Evolutionary conservation across 2,888 invertebrate species (phyloP).

Genomic region (Spodoptera littoralis): DNA sequence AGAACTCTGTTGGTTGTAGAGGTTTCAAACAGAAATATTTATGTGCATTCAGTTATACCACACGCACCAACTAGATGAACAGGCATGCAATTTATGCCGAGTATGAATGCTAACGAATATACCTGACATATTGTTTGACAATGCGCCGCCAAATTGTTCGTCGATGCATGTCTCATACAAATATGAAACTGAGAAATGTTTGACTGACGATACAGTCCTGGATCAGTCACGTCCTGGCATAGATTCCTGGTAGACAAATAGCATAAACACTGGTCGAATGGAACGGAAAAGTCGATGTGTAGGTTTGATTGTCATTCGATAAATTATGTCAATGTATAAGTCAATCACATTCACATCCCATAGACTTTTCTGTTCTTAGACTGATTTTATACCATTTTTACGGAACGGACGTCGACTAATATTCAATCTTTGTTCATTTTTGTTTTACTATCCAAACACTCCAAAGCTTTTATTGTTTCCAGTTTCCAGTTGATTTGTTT

Average conservation of each 20-base stretch:
- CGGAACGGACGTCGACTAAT: slow-evolving; percentile 17
- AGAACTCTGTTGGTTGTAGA: background rate
- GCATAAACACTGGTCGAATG: too few relatives aligned
- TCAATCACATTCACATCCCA: too few relatives aligned
- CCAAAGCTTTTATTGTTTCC: slow-evolving; percentile 2
- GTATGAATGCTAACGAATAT: slow-evolving; percentile 56
- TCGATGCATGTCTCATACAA: slow-evolving; percentile 55
- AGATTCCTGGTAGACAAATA: too few relatives aligned
- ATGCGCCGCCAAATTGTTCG: slow-evolving; percentile 48
- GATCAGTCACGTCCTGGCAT: slow-evolving; percentile 10
- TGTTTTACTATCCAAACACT: slow-evolving; percentile 19
- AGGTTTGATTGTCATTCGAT: too few relatives aligned
- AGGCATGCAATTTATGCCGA: slow-evolving; percentile 14
- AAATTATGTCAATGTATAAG: too few relatives aligned
- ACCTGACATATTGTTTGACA: slow-evolving; percentile 43
- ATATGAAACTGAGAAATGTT: slow-evolving; percentile 59
- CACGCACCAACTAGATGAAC: slow-evolving; percentile 4
- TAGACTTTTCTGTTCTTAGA: too few relatives aligned
- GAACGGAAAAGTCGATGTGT: too few relatives aligned
- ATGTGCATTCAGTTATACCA: slow-evolving; percentile 2
- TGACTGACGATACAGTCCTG: slow-evolving; percentile 36
- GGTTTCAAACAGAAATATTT: slow-evolving; percentile 17
- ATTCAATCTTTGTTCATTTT: slow-evolving; percentile 25
- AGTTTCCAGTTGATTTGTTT: slow-evolving; percentile 45
- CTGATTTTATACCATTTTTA: too few relatives aligned